phyloP scores from a whole-genome alignment of 2,888 invertebrate species.

The Brenthis ino region DNA sequence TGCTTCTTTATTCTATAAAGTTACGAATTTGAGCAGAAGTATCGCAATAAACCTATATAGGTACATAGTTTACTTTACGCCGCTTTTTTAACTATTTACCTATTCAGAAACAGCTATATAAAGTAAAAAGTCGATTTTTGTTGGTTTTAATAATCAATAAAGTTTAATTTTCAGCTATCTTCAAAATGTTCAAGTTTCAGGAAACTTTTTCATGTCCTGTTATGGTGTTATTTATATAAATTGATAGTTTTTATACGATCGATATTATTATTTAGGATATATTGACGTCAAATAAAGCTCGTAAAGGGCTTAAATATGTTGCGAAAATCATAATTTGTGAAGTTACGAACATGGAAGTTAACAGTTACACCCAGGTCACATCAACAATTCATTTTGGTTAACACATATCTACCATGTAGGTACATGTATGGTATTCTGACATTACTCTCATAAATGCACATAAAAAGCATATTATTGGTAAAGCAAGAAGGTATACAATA shows the following conservation, averaged over 20 bases:
- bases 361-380: slow-evolving; percentile 80
- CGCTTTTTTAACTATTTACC: too few species aligned
- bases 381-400: slow-evolving; percentile 65
- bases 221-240: slow-evolving; percentile 3
- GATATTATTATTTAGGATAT: slow-evolving; percentile 8
- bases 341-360: slow-evolving; percentile 54
- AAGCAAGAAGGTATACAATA: slow-evolving; percentile 51
- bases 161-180: slow-evolving; percentile 58
- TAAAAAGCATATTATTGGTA: slow-evolving; percentile 54
- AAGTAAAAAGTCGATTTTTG: background rate
- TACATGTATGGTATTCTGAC: slow-evolving; percentile 49
- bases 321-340: slow-evolving; percentile 67
- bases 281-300: slow-evolving; percentile 20
- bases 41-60: too few species aligned
- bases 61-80: too few species aligned
- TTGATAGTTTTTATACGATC: background rate
- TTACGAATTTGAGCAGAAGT: too few species aligned
- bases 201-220: background rate
- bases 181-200: slow-evolving; percentile 28
- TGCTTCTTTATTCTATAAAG: background rate
- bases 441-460: slow-evolving; percentile 62
- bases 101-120: background rate
- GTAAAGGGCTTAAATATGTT: slow-evolving; percentile 45
- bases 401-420: slow-evolving; percentile 57
- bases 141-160: slow-evolving; percentile 23